Base-by-base conservation (phyloP, 2,888 invertebrate species). In the Operophtera brumata region DNA sequence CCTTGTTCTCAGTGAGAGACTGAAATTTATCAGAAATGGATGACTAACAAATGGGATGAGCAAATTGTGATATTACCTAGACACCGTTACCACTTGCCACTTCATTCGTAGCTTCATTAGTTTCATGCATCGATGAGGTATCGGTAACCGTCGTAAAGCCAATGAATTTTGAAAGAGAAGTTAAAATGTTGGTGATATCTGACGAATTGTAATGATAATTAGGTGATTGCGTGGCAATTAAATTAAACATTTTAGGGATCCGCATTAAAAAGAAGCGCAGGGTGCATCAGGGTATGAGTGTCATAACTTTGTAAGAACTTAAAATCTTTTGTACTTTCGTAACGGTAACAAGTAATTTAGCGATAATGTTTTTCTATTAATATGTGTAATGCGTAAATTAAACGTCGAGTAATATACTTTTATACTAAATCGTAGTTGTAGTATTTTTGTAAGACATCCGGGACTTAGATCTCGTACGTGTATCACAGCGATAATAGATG, bases 251-350 rank as follows among this genome's bases (percentile, higher is more conserved):
- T 80, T 77, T 75, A 84, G 80, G 35, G 41, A 14, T 48, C 48
- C 52, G 56, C 41, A 48, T 32, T 20, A 36, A 36, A n/a, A 28
- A 37, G n/a, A 83, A 75, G 86, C 81, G 90, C 87, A 87, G 90
- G 89, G 86, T 90, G 84, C 79, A 89, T 86, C 91, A 91, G 91
- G 91, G 91, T 91, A 90, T 84, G 91, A 86, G 86, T 90, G 90
- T 90, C 90, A 88, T 87, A 83, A 84, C 43, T 80, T 84, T 81
- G 80, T 87, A 84, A 80, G 78, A 80, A 82, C 78, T 61, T 54
- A 48, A 51, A 63, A 75, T 78, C 74, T 86, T 90, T 89, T 90
- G 88, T 90, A 90, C 86, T 89, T 88, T 89, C 87, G 73, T 89
- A 89, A 82, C 62, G 71, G 59, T 85, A 85, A 82, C 73, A 70